These are phyloP conservation scores for Eucera pruinosa DNA, from an alignment of 2,888 invertebrate species.

Conservation along the genomic window DNA sequence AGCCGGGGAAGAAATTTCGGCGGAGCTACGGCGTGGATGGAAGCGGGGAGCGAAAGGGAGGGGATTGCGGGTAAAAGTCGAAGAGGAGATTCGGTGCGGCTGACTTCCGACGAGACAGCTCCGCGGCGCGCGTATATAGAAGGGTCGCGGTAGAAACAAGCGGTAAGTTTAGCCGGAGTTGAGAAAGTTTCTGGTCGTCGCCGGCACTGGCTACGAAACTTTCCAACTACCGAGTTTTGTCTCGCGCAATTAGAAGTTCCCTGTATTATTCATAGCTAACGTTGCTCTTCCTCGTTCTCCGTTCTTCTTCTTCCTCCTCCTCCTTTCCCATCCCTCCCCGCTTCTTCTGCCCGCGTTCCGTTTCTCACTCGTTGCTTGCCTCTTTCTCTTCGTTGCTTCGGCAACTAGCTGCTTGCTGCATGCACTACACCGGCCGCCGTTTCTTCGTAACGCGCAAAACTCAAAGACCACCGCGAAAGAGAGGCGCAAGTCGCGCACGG, in stretches of 20 bases:
- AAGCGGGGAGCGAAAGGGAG: neutral
- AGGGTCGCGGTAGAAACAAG: constrained; percentile 65
- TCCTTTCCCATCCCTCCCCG: neutral
- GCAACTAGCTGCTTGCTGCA: neutral
- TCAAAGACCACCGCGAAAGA: constrained; percentile 77
- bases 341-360: too few relatives aligned
- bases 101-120: constrained; percentile 68
- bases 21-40: neutral
- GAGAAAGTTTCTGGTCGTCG: constrained; percentile 64
- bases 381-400: too few relatives aligned
- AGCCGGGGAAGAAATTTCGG: constrained; percentile 29
- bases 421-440: constrained; percentile 46
- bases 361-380: too few relatives aligned
- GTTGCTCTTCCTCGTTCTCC: constrained; percentile 33
- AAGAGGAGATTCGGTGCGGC: constrained; percentile 47
- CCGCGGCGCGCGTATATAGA: constrained; percentile 37
- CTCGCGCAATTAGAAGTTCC: constrained; percentile 83
- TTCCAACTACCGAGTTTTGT: constrained; percentile 78
- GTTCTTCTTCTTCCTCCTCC: neutral
- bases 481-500: constrained; percentile 75
- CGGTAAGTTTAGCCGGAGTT: constrained; percentile 69
- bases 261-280: constrained; percentile 82
- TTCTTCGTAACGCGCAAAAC: constrained; percentile 71
- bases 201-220: constrained; percentile 65
- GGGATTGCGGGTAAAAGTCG: constrained; percentile 32